These are phyloP conservation scores for Entomobrya multifasciata DNA, from an alignment of 2,888 invertebrate genomes.

Conservation along the genomic window DNA sequence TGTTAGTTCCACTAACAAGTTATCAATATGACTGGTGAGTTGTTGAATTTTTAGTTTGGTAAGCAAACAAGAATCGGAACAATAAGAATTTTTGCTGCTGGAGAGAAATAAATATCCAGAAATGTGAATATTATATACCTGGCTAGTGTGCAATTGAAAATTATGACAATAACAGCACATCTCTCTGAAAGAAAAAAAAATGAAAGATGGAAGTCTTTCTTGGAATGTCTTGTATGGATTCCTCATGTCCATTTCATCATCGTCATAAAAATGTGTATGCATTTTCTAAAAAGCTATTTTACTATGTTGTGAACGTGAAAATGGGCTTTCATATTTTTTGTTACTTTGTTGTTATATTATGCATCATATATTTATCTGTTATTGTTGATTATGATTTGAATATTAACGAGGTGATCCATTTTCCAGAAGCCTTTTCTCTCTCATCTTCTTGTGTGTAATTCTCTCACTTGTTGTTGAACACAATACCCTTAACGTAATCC, in stretches of 20 bases:
- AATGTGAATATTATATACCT: constrained; percentile 16
- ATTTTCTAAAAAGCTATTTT: not conserved
- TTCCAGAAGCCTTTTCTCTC: constrained; percentile 57
- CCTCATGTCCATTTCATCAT: constrained; percentile 23
- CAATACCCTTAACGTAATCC: too few relatives aligned
- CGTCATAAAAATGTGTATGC: not conserved
- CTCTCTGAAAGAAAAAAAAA: not conserved
- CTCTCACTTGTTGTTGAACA: constrained; percentile 55
- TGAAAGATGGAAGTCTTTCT: not conserved
- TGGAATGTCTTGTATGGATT: constrained; percentile 42
- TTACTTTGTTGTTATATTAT: too few relatives aligned
- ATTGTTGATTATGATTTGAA: constrained; percentile 65
- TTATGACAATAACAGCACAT: not conserved
- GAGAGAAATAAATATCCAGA: constrained; percentile 5
- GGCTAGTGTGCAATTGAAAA: too few relatives aligned
- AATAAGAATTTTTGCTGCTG: not conserved
- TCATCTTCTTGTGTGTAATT: too few relatives aligned
- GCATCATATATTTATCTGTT: too few relatives aligned
- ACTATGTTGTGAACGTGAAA: constrained; percentile 43
- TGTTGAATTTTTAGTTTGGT: constrained; percentile 3
- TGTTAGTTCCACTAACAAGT: constrained; percentile 53
- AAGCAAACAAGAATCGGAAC: not conserved
- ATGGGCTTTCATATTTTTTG: constrained; percentile 46
- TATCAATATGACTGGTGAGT: constrained; percentile 3
- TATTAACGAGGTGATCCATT: constrained; percentile 73